A percentile compares a stretch with the other conserved stretches of the same genome.
These are phyloP conservation scores for Psylliodes chrysocephalus DNA, from an alignment of 2,888 invertebrate species.

Conservation along the genomic window DNA sequence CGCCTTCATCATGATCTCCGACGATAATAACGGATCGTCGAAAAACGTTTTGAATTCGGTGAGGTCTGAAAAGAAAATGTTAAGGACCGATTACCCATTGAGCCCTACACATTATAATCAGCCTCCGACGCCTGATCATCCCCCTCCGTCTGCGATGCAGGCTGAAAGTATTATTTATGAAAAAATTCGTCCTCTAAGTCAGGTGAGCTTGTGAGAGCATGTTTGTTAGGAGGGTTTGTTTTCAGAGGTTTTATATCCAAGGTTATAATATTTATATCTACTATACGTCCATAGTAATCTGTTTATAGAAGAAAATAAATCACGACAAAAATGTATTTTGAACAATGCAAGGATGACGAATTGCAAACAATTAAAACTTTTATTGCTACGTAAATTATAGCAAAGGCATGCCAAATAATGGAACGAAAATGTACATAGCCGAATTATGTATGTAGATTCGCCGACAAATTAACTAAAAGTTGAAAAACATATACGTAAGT, in stretches of 20 bases:
- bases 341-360: too few relatives aligned
- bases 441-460: too few relatives aligned
- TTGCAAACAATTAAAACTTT: too few relatives aligned
- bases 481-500: too few relatives aligned
- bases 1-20: constrained; percentile 67
- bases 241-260: constrained; percentile 31
- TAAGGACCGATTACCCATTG: constrained; percentile 69
- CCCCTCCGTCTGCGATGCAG: constrained; percentile 89
- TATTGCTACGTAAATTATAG: too few relatives aligned
- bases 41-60: constrained; percentile 45
- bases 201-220: constrained; percentile 74
- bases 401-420: too few relatives aligned
- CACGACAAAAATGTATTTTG: too few relatives aligned
- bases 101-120: constrained; percentile 92
- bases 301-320: too few relatives aligned
- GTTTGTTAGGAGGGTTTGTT: constrained; percentile 38
- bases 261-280: too few relatives aligned
- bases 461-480: too few relatives aligned
- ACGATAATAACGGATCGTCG: constrained; percentile 58
- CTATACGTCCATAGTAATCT: too few relatives aligned
- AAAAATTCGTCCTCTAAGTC: constrained; percentile 87
- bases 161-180: constrained; percentile 91
- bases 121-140: constrained; percentile 94
- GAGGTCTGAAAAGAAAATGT: constrained; percentile 40
- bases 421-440: too few relatives aligned